Percentiles rank a stretch among this genome's conserved stretches.
phyloP scores from a whole-genome alignment of 2,797 vertebrate genomes.

The Oceanodroma leucorhoa region DNA sequence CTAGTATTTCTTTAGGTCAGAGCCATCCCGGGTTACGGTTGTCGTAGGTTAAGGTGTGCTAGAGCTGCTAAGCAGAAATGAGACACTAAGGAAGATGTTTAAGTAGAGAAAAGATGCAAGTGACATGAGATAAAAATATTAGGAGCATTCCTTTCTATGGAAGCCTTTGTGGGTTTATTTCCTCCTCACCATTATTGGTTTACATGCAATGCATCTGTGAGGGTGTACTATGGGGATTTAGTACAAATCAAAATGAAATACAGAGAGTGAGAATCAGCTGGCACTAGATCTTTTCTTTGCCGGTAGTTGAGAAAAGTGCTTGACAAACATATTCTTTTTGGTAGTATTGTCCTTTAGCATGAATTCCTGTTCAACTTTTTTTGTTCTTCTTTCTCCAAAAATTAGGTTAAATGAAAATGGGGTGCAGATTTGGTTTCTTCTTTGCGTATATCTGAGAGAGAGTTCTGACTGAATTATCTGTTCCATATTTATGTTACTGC shows the following conservation, averaged over 20 bases:
- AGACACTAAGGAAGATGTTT: neutral
- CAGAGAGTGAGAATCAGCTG: neutral
- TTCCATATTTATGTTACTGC: neutral
- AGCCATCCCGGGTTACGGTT: fast-evolving
- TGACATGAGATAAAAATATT: neutral
- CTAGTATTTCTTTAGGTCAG: neutral
- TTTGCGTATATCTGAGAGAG: neutral
- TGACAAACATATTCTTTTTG: neutral
- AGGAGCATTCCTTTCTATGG: neutral
- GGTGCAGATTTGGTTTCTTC: neutral
- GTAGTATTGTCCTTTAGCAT: neutral
- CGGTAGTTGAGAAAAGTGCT: neutral
- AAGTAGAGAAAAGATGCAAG: neutral
- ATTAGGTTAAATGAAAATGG: neutral
- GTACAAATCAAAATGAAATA: neutral
- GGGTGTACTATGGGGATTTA: neutral
- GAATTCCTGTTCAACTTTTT: neutral
- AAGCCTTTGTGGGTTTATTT: neutral
- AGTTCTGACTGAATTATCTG: neutral
- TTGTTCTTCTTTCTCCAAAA: neutral
- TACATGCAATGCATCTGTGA: neutral
- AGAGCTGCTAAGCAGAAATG: neutral
- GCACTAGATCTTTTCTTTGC: neutral
- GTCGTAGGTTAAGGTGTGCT: neutral
- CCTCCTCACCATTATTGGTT: neutral